Evolutionary conservation across 2,888 invertebrate genomes (phyloP).

Genomic region (Cyaniris semiargus): DNA sequence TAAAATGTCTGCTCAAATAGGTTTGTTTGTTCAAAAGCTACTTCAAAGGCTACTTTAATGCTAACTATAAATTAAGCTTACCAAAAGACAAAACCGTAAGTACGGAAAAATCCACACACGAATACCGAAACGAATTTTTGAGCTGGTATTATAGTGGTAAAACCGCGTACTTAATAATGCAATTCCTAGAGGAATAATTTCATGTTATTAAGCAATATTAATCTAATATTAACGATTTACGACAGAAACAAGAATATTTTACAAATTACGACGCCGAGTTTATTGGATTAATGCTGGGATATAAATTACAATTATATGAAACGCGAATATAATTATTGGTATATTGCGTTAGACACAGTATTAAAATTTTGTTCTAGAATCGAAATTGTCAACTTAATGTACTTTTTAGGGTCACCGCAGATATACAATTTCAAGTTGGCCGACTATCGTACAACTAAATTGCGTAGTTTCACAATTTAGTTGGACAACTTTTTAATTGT

Average conservation of each 20-base stretch:
- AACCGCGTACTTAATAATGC: neutral
- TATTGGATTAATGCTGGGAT: neutral
- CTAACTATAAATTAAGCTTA: no score
- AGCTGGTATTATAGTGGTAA: neutral
- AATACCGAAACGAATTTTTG: neutral
- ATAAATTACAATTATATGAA: constrained; percentile 1
- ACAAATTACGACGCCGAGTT: neutral
- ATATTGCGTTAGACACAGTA: neutral
- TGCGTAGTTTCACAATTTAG: no score
- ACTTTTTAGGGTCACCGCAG: no score
- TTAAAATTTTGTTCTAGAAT: neutral
- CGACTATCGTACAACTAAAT: no score
- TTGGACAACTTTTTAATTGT: no score
- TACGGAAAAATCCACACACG: neutral
- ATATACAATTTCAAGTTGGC: no score
- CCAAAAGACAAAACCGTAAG: neutral
- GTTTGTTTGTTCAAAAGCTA: no score
- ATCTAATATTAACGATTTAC: neutral
- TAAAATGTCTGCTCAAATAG: neutral
- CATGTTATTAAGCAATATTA: constrained; percentile 1
- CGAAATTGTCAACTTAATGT: neutral
- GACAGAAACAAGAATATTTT: neutral
- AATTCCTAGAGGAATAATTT: neutral
- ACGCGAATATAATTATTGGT: neutral
- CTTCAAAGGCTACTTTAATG: no score